Evolutionary conservation across 1,140 invertebrate species (phyloP), one percentile per base, ranked within the genome.

Genomic region (Whitmania pigra): DNA sequence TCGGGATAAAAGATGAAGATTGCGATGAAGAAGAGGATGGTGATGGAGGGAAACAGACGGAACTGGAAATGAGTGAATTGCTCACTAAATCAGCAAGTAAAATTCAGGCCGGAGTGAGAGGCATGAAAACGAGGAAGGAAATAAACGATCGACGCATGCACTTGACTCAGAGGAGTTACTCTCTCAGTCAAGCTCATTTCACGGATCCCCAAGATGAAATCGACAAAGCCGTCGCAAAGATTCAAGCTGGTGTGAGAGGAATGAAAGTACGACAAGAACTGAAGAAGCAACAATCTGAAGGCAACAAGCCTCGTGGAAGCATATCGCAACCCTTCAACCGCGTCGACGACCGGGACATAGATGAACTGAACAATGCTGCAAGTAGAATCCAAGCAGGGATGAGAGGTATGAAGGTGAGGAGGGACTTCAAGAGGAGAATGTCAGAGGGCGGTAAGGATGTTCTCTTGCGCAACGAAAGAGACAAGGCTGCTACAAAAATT

Each of bases 21-120:
- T 4, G 22, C 3, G 57, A 17, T 18, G 57, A 63, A 7, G 15
- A 63, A 22, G 57, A 17, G 15, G 78, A 79, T 29, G 78, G 76
- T 13, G 78, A 77, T 78, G 82, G 88, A 0, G 88, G 88, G 15
- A 88, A 86, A 77, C 79, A 88, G 15, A 87, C 87, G 15, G 57
- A 63, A 25, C 22, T 25, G 11, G 57, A 63, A 63, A 13, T 25
- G 2, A 18, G 22, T n/a, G 57, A 73, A 31, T n/a, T 31, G 27
- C 36, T 68, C 7, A 29, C 11, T 20, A 36, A 31, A 29, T 31
- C 80, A 3, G 79, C 78, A 13, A 71, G 73, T 20, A 78, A 73
- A 57, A 79, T 79, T 71, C 79, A 79, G 72, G 77, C 78, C 17
- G 76, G 75, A 13, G 79, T 78, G 71, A 74, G 75, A 67, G 78